Evolutionary conservation across 2,113 vertebrate genomes (phyloP), one percentile per base, ranked within the genome.

Genomic region (Perca schrenkii): DNA sequence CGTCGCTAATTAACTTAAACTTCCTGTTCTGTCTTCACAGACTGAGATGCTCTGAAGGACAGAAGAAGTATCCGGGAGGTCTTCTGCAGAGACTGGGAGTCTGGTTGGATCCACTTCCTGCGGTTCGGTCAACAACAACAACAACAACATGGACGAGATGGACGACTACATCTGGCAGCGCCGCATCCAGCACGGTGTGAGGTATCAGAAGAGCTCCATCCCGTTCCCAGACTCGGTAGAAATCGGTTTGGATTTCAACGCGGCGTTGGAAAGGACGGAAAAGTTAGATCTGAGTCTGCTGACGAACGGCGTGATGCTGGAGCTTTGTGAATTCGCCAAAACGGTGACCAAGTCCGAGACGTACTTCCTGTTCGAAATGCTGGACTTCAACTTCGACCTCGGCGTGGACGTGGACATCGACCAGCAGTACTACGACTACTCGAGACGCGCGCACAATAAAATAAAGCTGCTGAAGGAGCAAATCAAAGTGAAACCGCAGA

Each of bases 201-300:
- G 70, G 17, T 22, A 53, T 6, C 61, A 76, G 43, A 79, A 69
- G 31, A 13, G 22, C 0, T 5, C 49, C 0, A 31, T 75, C 4
- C 77, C 66, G 3, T 90, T 88, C 43, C 83, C 86, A 8, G 40
- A 79, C 53, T 83, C 67, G 0, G 81, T 76, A 8, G 15, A 14
- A 19, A 40, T 79, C 0, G 85, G 89, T 16, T 8, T 91, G 28
- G 80, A 89, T 43, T 89, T 89, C 73, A 89, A 91, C 25, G 87
- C 58, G 0, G 85, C 73, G 0, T 31, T 83, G 19, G 73, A 83
- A 34, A 64, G 74, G 66, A 61, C 57, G 19, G 69, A 85, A 0
- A 85, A 77, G 66, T 46, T 91, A 11, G 82, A 87, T 52, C 11
- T 4, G 22, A 0, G 15, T 15, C 69, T 81, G 43, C 57, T 91